Evolutionary conservation across 2,888 invertebrate species (phyloP).

Genomic region (Cordilura impudica): DNA sequence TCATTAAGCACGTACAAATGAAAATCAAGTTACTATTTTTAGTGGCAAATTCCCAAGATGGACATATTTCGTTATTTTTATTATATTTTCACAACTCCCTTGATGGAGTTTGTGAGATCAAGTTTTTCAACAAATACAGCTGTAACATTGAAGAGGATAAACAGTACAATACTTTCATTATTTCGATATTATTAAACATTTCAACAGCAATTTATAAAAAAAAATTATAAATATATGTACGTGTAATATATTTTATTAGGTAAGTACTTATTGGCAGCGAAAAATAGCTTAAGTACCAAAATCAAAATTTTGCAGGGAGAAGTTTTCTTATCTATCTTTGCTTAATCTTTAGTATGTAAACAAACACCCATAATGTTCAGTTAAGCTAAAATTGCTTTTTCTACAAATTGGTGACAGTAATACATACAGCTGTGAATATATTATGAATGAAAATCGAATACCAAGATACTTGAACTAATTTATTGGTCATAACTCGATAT

Average conservation of each 20-base stretch:
- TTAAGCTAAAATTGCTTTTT: too few relatives aligned
- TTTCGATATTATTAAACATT: conserved; percentile 46
- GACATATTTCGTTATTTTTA: conserved; percentile 57
- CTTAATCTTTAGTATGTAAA: too few relatives aligned
- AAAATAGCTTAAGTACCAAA: too few relatives aligned
- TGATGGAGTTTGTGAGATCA: conserved; percentile 44
- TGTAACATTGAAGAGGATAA: conserved; percentile 28
- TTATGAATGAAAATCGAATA: too few relatives aligned
- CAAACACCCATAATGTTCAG: too few relatives aligned
- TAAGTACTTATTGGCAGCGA: too few relatives aligned
- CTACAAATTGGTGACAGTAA: too few relatives aligned
- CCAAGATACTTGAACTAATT: too few relatives aligned
- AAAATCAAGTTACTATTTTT: conserved; percentile 35
- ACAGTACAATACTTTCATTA: conserved; percentile 27
- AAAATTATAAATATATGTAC: conserved; percentile 21
- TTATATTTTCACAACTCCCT: conserved; percentile 44
- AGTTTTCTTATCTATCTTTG: too few relatives aligned
- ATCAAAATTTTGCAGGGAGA: too few relatives aligned
- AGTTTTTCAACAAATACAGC: conserved; percentile 4
- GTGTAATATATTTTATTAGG: not conserved
- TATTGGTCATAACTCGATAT: too few relatives aligned
- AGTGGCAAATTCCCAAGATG: conserved; percentile 52
- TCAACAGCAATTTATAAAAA: conserved; percentile 39
- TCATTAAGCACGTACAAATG: conserved; percentile 42
- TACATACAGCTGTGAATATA: too few relatives aligned